These are phyloP conservation scores for Psittacula echo DNA, from an alignment of 2,797 vertebrate species.

Conservation along the genomic window DNA sequence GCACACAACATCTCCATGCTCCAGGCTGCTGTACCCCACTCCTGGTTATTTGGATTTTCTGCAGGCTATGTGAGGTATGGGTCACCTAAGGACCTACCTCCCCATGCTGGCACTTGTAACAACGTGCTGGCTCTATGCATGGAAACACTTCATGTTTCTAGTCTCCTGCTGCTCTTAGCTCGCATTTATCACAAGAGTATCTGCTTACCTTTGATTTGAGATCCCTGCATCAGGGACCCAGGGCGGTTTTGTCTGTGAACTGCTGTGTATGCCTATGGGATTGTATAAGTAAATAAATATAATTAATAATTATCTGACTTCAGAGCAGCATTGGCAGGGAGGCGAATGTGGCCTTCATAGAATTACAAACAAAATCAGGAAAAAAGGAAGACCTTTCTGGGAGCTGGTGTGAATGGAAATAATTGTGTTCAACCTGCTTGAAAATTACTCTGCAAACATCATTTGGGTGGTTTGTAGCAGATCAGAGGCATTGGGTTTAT, in stretches of 20 bases:
- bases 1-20: fast-evolving
- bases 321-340: slow-evolving; percentile 33
- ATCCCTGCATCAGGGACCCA: slow-evolving; percentile 26
- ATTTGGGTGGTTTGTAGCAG: not conserved
- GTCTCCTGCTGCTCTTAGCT: slow-evolving; percentile 11
- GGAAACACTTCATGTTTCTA: slow-evolving; percentile 1
- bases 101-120: not conserved
- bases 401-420: slow-evolving; percentile 7
- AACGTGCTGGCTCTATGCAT: not conserved
- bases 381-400: slow-evolving; percentile 2
- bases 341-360: slow-evolving; percentile 43
- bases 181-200: slow-evolving; percentile 45
- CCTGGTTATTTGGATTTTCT: not conserved
- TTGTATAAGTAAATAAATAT: slow-evolving; percentile 66
- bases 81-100: not conserved
- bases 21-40: not conserved
- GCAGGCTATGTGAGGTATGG: not conserved
- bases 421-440: not conserved
- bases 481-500: not conserved
- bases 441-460: not conserved
- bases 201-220: slow-evolving; percentile 34
- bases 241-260: slow-evolving; percentile 23
- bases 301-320: slow-evolving; percentile 71
- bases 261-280: slow-evolving; percentile 57
- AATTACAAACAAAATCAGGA: slow-evolving; percentile 58